These are phyloP conservation scores for Carassius auratus DNA, from an alignment of 2,113 vertebrate genomes.

Conservation along the genomic window DNA sequence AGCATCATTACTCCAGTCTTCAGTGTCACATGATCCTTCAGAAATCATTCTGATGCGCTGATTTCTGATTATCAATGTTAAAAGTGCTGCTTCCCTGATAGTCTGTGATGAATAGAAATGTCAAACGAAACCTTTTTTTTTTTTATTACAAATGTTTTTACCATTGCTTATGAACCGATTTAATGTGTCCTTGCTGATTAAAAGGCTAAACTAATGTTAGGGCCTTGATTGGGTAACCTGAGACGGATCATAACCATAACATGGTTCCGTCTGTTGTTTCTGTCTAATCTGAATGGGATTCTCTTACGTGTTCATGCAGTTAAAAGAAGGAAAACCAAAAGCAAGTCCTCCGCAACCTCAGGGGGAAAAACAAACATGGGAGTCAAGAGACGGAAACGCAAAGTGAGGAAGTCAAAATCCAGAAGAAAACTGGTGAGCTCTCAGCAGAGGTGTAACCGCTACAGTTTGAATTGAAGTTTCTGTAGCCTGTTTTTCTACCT, in stretches of 20 bases:
- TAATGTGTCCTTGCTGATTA: too few relatives aligned
- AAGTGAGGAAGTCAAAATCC: constrained; percentile 74
- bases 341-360: constrained; percentile 65
- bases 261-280: neutral
- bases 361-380: constrained; percentile 66
- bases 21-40: neutral
- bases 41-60: neutral
- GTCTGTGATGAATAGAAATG: too few relatives aligned
- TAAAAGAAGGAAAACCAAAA: constrained; percentile 74
- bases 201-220: too few relatives aligned
- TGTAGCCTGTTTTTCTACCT: neutral
- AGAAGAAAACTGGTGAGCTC: constrained; percentile 72
- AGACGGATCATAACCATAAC: neutral
- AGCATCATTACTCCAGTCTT: neutral
- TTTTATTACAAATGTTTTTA: too few relatives aligned
- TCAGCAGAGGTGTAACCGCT: neutral
- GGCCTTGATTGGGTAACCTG: neutral
- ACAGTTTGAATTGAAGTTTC: neutral
- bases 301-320: constrained; percentile 68
- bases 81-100: too few relatives aligned
- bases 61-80: too few relatives aligned
- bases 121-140: too few relatives aligned
- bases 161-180: too few relatives aligned
- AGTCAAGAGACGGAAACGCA: constrained; percentile 73
- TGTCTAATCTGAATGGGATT: neutral